Evolutionary conservation across 2,113 vertebrate species (phyloP).

Genomic region (Hypocryptadius cinnamomeus): DNA sequence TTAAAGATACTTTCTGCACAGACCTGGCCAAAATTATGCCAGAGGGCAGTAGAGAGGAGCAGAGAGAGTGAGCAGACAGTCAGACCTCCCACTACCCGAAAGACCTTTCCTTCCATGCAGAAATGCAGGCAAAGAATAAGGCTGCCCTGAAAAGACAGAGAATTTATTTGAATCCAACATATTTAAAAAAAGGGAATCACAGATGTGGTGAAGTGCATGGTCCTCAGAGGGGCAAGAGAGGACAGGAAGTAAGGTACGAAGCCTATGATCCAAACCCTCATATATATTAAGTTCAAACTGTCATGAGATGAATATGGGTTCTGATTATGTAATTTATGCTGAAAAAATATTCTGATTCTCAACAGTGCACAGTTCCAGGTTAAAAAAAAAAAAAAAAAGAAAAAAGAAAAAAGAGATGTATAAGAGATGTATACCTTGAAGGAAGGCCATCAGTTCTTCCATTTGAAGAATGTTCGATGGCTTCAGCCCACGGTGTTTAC

Average conservation of each 20-base stretch:
- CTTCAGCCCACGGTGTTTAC: neutral
- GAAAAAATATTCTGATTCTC: neutral
- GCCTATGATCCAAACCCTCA: neutral
- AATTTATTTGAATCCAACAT: neutral
- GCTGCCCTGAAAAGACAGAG: neutral
- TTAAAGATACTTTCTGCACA: neutral
- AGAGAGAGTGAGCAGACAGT: neutral
- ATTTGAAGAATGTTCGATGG: neutral
- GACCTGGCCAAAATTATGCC: neutral
- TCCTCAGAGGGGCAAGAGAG: neutral
- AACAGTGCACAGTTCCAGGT: neutral
- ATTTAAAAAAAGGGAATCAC: neutral
- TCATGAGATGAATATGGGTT: neutral
- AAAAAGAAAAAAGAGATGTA: too few relatives aligned
- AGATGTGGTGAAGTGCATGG: neutral
- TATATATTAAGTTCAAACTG: neutral
- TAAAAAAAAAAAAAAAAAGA: neutral
- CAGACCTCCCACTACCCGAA: fast-evolving
- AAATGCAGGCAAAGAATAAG: neutral
- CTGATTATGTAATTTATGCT: neutral
- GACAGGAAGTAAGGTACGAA: neutral
- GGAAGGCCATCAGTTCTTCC: neutral
- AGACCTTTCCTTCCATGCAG: neutral
- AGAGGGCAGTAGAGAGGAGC: neutral
- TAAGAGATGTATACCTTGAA: neutral